Conservation (phyloP, 2,888 invertebrate genomes). For the Odontothrips loti region DNA sequence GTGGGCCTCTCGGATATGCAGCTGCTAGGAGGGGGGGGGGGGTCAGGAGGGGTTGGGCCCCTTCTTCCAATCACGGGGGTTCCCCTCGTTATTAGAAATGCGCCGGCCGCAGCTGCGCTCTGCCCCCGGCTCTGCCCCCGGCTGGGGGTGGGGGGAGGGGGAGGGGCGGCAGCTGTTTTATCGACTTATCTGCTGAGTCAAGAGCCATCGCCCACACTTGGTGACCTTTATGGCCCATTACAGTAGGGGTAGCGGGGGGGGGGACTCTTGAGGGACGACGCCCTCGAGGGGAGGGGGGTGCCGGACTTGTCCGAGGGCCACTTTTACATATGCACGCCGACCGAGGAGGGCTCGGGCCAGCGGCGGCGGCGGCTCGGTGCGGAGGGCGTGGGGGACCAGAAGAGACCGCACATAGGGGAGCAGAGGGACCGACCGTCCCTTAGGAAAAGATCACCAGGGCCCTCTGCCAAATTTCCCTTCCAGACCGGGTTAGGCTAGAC, state of each 20-base stretch:
- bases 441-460: too few relatives aligned
- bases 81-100: background rate
- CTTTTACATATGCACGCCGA: constrained; percentile 11
- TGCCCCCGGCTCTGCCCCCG: background rate
- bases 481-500: too few relatives aligned
- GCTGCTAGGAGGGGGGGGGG: background rate
- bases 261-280: background rate
- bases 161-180: background rate
- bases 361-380: background rate
- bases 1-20: too few relatives aligned
- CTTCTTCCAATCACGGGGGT: background rate
- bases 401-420: too few relatives aligned
- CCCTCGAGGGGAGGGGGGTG: background rate
- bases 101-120: background rate
- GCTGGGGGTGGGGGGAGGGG: background rate
- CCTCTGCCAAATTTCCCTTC: too few relatives aligned
- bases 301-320: constrained; percentile 9
- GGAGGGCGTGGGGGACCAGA: too few relatives aligned
- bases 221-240: constrained; percentile 22
- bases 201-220: constrained; percentile 11
- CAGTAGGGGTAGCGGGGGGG: background rate
- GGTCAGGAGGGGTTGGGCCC: background rate
- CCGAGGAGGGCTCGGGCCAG: background rate
- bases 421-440: too few relatives aligned
- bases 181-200: constrained; percentile 22